Base-by-base conservation (phyloP, 2,797 vertebrate species). In the Peromyscus attwateri region DNA sequence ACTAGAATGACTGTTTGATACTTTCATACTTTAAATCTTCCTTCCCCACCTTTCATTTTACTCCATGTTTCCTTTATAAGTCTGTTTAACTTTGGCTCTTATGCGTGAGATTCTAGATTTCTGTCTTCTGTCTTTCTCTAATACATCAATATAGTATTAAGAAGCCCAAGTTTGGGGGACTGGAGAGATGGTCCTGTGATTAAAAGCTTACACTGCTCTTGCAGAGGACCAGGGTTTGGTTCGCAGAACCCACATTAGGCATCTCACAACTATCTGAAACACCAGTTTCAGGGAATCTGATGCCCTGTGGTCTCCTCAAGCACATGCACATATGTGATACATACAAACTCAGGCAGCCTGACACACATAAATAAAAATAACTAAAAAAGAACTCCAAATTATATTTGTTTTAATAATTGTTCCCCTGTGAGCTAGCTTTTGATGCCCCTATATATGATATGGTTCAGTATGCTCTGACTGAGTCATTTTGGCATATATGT, bases 321-420 rank as follows among this genome's bases (percentile, higher is more conserved):
- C 17, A 66, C 23, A 84, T 49, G 27, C 8, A 34, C 27, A 46
- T 11, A 46, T 84, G 40, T 66, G 82, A 31, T 34, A 29, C 40
- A 43, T 17, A 85, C 62, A 49, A 7, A 34, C 82, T 85, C 29
- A 34, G 10, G 40, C 19, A 85, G 29, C 43, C 17, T 85, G 29
- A 66, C 27, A 66, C 17, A 66, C 17, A 13, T 13, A 23, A 23
- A 46, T 34, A 68, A 68, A 34, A 68, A 34, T 17, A 40, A 82
- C 12, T 23, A 4, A 46, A 83, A 34, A 93, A 70, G 55, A 92
- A 73, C 71, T 16, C 43, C 16, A 14, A 52, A 91, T 89, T 94
- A 23, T 79, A 87, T 87, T 96, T 92, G 70, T 6, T 79, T 64
- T 89, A 79, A 66, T 52, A 77, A 83, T 81, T 96, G 49, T 71